Evolutionary conservation across 2,113 vertebrate species (phyloP).

Genomic region (Chaenocephalus aceratus): DNA sequence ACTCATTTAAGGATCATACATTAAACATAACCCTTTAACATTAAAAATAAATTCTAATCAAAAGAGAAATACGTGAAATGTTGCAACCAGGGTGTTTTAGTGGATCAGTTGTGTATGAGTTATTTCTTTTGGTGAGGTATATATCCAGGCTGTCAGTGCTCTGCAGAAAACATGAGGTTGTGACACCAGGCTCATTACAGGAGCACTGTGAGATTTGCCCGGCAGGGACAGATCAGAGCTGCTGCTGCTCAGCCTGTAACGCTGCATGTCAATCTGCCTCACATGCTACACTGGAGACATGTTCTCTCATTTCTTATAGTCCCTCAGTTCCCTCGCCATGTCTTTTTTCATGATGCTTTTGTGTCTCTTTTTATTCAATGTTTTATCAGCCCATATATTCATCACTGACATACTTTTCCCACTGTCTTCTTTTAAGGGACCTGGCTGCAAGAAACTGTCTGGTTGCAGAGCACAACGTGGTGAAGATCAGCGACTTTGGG

Average conservation of each 20-base stretch:
- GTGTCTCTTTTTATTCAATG: slow-evolving; percentile 6
- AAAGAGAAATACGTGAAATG: neutral
- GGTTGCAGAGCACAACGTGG: slow-evolving; percentile 88
- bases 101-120: neutral
- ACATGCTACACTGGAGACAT: slow-evolving; percentile 30
- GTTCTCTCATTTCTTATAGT: slow-evolving; percentile 7
- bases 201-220: slow-evolving; percentile 38
- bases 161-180: slow-evolving; percentile 18
- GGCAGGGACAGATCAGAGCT: slow-evolving; percentile 48
- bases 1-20: neutral
- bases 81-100: neutral
- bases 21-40: neutral
- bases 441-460: slow-evolving; percentile 97
- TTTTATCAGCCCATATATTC: neutral
- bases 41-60: neutral
- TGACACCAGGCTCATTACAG: slow-evolving; percentile 52
- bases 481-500: slow-evolving; percentile 99
- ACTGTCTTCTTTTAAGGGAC: slow-evolving; percentile 83
- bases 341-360: neutral
- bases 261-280: slow-evolving; percentile 50
- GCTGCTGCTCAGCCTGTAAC: slow-evolving; percentile 45
- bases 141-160: slow-evolving; percentile 18
- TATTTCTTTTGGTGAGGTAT: slow-evolving; percentile 12
- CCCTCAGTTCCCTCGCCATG: neutral
- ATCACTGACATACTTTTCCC: neutral